Percentiles rank a stretch among this genome's conserved stretches.
Evolutionary conservation across 1,140 invertebrate species (phyloP).

Genomic region (Nymphalis io): DNA sequence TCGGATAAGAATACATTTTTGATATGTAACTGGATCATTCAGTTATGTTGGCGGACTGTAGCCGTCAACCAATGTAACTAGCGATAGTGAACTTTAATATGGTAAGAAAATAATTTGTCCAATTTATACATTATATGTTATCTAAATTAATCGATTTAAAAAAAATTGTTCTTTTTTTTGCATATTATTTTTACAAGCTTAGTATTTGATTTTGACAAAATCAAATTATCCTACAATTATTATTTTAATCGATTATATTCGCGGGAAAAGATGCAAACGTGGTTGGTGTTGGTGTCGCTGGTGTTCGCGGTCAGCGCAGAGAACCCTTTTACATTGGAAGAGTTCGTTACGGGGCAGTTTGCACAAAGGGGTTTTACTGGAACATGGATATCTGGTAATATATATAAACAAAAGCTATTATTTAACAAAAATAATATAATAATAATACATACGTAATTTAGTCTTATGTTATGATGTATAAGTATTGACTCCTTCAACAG

Average conservation of each 20-base stretch:
- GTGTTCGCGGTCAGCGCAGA: slow-evolving; percentile 49
- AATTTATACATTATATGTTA: too few species aligned
- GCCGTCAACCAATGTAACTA: slow-evolving; percentile 57
- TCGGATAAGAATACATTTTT: slow-evolving; percentile 56
- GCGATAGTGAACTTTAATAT: slow-evolving; percentile 43
- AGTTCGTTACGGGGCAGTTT: slow-evolving; percentile 62
- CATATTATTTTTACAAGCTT: too few species aligned
- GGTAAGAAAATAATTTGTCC: slow-evolving; percentile 46
- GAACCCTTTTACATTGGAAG: slow-evolving; percentile 59
- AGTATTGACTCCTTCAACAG: not conserved
- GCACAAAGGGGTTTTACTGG: slow-evolving; percentile 67
- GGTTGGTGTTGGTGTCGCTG: slow-evolving; percentile 47
- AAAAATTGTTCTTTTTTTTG: too few species aligned
- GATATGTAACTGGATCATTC: slow-evolving; percentile 52
- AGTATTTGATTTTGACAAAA: not conserved
- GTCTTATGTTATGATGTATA: too few species aligned
- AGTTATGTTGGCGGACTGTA: slow-evolving; percentile 62
- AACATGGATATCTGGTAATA: slow-evolving; percentile 76
- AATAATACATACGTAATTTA: too few species aligned
- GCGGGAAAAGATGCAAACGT: slow-evolving; percentile 44
- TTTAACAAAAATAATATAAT: too few species aligned
- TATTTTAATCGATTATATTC: not conserved
- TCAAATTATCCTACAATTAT: not conserved
- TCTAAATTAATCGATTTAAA: too few species aligned
- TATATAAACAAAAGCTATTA: too few species aligned